A percentile compares a stretch with the other conserved stretches of the same genome.
These are phyloP conservation scores for Lordiphosa stackelbergi DNA, from an alignment of 1,140 invertebrate species.

Conservation along the genomic window DNA sequence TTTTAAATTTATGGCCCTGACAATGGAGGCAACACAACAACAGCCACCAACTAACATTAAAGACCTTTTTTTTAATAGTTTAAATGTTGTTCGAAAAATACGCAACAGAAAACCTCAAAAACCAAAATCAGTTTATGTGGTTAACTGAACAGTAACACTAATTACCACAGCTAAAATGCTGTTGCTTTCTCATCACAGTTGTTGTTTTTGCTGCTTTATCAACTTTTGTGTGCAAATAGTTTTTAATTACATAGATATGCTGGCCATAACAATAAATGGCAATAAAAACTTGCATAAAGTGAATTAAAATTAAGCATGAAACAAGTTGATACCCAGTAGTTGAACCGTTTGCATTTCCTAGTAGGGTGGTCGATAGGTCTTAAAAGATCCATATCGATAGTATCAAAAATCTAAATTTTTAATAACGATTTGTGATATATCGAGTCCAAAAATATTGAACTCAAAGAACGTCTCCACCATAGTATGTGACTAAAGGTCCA, in stretches of 20 bases:
- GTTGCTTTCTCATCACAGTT: slow-evolving; percentile 19
- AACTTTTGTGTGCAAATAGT: slow-evolving; percentile 63
- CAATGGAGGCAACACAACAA: slow-evolving; percentile 19
- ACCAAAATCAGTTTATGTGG: slow-evolving; percentile 67
- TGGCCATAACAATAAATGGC: slow-evolving; percentile 26
- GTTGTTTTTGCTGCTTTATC: slow-evolving; percentile 40
- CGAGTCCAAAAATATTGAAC: too few relatives aligned
- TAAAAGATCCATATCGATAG: too few relatives aligned
- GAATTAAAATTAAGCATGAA: slow-evolving; percentile 6
- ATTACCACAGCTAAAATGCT: slow-evolving; percentile 54
- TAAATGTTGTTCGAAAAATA: slow-evolving; percentile 17
- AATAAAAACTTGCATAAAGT: slow-evolving; percentile 30
- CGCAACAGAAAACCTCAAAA: slow-evolving; percentile 20
- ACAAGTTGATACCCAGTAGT: background rate
- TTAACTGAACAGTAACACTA: slow-evolving; percentile 53
- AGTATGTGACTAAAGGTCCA: too few relatives aligned
- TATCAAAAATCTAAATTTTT: too few relatives aligned
- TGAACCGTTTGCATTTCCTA: too few relatives aligned
- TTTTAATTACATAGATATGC: slow-evolving; percentile 60
- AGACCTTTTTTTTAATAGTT: slow-evolving; percentile 36
- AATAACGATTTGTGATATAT: too few relatives aligned
- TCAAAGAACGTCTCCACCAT: too few relatives aligned
- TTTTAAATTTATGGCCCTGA: slow-evolving; percentile 54
- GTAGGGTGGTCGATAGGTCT: too few relatives aligned
- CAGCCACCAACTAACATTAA: slow-evolving; percentile 38